Evolutionary conservation across 2,888 invertebrate species (phyloP).

Genomic region (Cheilosia grossa): DNA sequence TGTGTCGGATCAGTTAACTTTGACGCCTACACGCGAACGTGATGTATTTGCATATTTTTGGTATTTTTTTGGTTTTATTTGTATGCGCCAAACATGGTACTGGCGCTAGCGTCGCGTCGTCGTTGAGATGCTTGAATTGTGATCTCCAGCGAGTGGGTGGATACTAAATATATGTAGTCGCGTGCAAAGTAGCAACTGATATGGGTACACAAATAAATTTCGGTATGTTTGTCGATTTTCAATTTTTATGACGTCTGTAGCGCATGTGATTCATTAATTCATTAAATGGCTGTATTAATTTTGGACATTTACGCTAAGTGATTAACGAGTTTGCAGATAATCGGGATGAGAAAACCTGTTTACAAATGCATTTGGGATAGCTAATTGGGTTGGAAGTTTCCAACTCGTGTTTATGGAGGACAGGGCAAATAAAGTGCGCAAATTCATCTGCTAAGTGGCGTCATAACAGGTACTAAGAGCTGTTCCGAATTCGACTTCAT

Average conservation of each 20-base stretch:
- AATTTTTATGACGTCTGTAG: neutral
- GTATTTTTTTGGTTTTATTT: neutral
- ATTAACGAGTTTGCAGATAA: conserved; percentile 19
- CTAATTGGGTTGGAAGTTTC: neutral
- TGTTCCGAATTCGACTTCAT: no score
- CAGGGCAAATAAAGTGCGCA: conserved; percentile 15
- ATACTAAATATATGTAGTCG: conserved; percentile 26
- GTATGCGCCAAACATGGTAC: conserved; percentile 27
- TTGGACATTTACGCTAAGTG: neutral
- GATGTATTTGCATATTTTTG: conserved; percentile 40
- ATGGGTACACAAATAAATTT: conserved; percentile 15
- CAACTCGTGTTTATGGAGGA: neutral
- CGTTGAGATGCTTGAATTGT: neutral
- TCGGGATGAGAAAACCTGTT: conserved; percentile 11
- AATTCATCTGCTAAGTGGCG: neutral
- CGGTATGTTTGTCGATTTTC: conserved; percentile 7
- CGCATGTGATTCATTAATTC: conserved; percentile 26
- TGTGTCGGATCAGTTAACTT: conserved; percentile 4
- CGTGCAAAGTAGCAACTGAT: conserved; percentile 49
- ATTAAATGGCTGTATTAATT: neutral
- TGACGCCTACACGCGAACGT: conserved; percentile 31
- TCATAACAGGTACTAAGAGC: neutral
- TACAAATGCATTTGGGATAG: neutral
- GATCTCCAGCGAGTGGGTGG: neutral
- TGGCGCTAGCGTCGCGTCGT: conserved; percentile 21